Percentiles rank a stretch among this genome's conserved stretches.
These are phyloP conservation scores for Phalacrocorax carbo DNA, from an alignment of 2,113 vertebrate genomes.

Conservation along the genomic window DNA sequence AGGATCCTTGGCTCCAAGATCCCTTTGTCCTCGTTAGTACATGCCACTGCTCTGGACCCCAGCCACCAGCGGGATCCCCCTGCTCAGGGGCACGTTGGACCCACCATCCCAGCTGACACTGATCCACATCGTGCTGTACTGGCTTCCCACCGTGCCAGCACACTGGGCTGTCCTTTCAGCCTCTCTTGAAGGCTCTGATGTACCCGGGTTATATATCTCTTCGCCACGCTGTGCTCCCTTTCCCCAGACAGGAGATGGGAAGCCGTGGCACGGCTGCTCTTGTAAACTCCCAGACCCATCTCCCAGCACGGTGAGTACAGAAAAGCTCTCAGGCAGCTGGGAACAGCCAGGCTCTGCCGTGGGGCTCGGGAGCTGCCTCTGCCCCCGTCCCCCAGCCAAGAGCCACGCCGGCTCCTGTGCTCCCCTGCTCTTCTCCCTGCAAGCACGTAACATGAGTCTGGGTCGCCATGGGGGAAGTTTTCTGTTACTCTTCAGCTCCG, in stretches of 20 bases:
- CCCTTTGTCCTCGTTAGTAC: not conserved
- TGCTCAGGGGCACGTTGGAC: not conserved
- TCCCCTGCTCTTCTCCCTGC: not conserved
- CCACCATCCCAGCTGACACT: accelerated
- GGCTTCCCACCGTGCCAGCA: accelerated
- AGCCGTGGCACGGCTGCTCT: not conserved
- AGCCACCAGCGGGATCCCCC: not conserved
- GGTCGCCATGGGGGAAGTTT: conserved; percentile 17
- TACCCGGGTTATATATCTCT: not conserved
- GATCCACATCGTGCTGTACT: not conserved
- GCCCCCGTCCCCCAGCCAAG: not conserved
- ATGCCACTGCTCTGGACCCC: not conserved
- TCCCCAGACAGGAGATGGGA: not conserved
- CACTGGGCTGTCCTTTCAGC: not conserved
- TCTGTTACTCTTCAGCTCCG: conserved; percentile 36
- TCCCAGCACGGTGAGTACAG: not conserved
- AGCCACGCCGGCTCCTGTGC: not conserved
- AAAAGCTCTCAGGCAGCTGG: not conserved
- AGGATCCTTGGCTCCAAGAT: conserved; percentile 23
- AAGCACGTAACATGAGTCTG: not conserved
- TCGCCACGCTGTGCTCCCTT: not conserved
- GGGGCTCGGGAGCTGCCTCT: not conserved
- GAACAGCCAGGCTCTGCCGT: not conserved
- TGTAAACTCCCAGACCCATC: not conserved
- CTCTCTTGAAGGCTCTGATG: not conserved